A percentile compares a stretch with the other conserved stretches of the same genome.
Conservation (phyloP, 1,140 invertebrate genomes). For the Zaprionus lachaisei region DNA sequence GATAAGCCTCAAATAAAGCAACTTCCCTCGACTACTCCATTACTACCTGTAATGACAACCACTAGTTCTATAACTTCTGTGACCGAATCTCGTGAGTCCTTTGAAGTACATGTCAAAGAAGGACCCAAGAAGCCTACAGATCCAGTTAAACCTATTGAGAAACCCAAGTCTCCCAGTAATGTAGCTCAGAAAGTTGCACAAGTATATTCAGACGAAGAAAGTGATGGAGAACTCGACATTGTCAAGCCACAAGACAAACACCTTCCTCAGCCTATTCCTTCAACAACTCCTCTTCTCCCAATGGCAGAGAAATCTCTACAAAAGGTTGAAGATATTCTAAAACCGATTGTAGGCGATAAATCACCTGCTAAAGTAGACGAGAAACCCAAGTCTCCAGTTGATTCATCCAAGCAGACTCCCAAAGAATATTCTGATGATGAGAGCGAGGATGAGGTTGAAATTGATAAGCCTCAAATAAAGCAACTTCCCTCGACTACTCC, state of each 20-base stretch:
- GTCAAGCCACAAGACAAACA: neutral
- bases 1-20: constrained; percentile 1
- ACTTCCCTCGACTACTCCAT: neutral
- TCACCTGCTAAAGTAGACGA: constrained; percentile 7
- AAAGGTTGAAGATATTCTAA: neutral
- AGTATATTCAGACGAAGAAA: constrained; percentile 29
- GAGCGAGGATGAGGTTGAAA: neutral
- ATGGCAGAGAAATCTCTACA: neutral
- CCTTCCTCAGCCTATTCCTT: neutral
- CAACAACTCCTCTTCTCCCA: neutral
- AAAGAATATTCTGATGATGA: neutral
- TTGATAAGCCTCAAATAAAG: constrained; percentile 4
- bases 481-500: neutral
- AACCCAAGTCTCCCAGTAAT: constrained; percentile 18
- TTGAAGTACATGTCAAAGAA: constrained; percentile 6
- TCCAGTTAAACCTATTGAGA: neutral
- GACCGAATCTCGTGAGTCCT: neutral
- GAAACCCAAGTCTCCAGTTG: neutral
- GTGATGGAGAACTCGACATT: constrained; percentile 11
- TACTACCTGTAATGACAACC: neutral
- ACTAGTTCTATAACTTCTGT: neutral
- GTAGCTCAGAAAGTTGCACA: neutral
- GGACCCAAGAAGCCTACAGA: neutral
- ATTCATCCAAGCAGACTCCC: neutral
- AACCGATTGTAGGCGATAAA: neutral